A percentile compares a stretch with the other conserved stretches of the same genome.
Evolutionary conservation across 2,113 vertebrate genomes (phyloP).

Genomic region (Tylochromis polylepis): DNA sequence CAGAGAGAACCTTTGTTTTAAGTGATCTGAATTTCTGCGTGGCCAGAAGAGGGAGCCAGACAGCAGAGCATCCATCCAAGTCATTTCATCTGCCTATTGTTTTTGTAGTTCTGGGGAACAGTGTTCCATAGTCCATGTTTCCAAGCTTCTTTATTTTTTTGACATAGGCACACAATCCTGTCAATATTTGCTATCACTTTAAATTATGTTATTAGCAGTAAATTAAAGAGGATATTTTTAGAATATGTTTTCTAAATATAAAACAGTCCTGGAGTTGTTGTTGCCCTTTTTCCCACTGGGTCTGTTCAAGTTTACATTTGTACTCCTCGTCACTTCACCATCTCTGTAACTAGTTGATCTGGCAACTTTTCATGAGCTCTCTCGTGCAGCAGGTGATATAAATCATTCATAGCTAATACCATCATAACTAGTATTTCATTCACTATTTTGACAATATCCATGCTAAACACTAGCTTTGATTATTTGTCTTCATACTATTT

Average conservation of each 20-base stretch:
- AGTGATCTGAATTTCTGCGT: fast-evolving
- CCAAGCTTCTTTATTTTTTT: not conserved
- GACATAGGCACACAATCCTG: not conserved
- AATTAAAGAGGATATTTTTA: not conserved
- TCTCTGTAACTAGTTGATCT: not conserved
- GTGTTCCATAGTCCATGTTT: not conserved
- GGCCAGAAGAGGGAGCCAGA: not conserved
- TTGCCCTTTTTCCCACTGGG: not conserved
- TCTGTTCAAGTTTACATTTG: not conserved
- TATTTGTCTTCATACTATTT: not conserved
- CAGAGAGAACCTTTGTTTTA: not conserved
- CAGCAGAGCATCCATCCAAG: not conserved
- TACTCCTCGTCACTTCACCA: not conserved
- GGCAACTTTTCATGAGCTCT: not conserved
- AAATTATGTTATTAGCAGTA: not conserved
- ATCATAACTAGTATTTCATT: not conserved
- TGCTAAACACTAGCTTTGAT: not conserved
- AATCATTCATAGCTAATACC: not conserved
- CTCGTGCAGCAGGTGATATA: not conserved
- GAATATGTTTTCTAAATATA: not conserved
- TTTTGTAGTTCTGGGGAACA: not conserved
- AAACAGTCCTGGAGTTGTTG: not conserved
- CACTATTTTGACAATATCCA: not conserved
- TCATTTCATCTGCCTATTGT: not conserved
- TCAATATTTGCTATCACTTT: not conserved